Evolutionary conservation across 1,140 invertebrate species (phyloP).

Genomic region (Maconellicoccus hirsutus): DNA sequence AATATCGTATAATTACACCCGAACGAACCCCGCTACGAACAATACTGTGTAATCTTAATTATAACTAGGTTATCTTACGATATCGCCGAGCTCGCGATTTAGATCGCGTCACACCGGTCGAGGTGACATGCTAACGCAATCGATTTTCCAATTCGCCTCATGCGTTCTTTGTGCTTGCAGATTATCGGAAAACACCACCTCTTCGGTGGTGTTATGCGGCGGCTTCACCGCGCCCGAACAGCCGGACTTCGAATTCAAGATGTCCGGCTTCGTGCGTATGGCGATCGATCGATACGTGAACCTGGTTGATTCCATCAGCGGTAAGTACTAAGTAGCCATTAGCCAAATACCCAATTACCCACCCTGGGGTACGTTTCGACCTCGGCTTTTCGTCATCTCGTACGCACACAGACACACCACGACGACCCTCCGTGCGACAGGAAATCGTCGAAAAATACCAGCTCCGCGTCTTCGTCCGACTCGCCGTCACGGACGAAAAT

Average conservation of each 20-base stretch:
- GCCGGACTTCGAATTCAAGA: slow-evolving; percentile 29
- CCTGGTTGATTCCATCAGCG: slow-evolving; percentile 37
- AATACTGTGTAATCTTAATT: background rate
- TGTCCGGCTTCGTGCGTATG: slow-evolving; percentile 44
- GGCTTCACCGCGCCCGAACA: background rate
- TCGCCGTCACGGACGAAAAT: too few species aligned
- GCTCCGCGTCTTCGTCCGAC: too few species aligned
- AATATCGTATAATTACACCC: background rate
- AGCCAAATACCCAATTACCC: background rate
- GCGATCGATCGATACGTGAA: slow-evolving; percentile 44
- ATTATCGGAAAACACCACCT: slow-evolving; percentile 18
- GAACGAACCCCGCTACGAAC: background rate
- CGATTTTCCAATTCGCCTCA: background rate
- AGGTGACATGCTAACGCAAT: background rate
- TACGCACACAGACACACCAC: too few species aligned
- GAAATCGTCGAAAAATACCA: too few species aligned
- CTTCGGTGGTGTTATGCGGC: slow-evolving; percentile 15
- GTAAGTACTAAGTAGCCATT: slow-evolving; percentile 32
- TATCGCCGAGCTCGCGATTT: background rate
- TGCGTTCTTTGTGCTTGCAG: background rate
- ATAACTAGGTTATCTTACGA: background rate
- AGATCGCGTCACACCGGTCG: background rate
- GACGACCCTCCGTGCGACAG: too few species aligned
- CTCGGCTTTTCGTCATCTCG: too few species aligned
- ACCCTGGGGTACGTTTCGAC: background rate